These are phyloP conservation scores for Netelia melanura DNA, from an alignment of 2,888 invertebrate genomes.

Conservation along the genomic window DNA sequence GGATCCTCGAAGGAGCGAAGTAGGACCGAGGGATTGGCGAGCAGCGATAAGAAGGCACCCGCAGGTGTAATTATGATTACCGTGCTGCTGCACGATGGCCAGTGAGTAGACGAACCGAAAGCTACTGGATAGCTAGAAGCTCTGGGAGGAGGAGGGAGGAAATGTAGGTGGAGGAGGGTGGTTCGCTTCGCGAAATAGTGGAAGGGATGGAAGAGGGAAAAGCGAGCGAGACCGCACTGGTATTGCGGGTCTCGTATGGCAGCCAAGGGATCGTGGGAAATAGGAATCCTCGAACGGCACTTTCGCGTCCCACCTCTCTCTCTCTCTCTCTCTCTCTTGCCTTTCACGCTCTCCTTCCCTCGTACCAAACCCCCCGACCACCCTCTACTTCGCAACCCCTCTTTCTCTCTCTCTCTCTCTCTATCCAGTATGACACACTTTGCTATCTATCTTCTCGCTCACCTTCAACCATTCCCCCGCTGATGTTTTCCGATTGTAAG, in stretches of 20 bases:
- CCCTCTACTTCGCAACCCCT: conserved; percentile 69
- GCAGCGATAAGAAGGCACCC: conserved; percentile 82
- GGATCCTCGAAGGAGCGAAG: conserved; percentile 69
- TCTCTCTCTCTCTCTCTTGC: conserved; percentile 1
- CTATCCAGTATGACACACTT: conserved; percentile 52
- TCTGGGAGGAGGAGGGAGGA: conserved; percentile 12
- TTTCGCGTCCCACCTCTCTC: conserved; percentile 78
- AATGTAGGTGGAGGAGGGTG: conserved; percentile 17
- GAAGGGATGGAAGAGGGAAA: conserved; percentile 31
- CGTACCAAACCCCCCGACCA: conserved; percentile 39
- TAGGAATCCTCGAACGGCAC: conserved; percentile 83
- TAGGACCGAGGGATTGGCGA: conserved; percentile 72
- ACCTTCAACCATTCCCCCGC: conserved; percentile 58
- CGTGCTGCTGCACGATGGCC: conserved; percentile 79
- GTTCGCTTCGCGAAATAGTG: not conserved
- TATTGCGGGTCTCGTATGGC: conserved; percentile 82
- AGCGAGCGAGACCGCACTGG: conserved; percentile 58
- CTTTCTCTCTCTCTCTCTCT: conserved; percentile 37
- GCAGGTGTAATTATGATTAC: conserved; percentile 84
- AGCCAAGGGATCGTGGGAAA: conserved; percentile 82
- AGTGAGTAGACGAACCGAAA: conserved; percentile 54
- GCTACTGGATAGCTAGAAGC: conserved; percentile 45
- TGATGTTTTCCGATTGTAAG: conserved; percentile 79
- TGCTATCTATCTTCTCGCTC: conserved; percentile 65
- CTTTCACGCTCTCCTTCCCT: conserved; percentile 66